Evolutionary conservation across 2,888 invertebrate genomes (phyloP).

Genomic region (Marronus borbonicus): DNA sequence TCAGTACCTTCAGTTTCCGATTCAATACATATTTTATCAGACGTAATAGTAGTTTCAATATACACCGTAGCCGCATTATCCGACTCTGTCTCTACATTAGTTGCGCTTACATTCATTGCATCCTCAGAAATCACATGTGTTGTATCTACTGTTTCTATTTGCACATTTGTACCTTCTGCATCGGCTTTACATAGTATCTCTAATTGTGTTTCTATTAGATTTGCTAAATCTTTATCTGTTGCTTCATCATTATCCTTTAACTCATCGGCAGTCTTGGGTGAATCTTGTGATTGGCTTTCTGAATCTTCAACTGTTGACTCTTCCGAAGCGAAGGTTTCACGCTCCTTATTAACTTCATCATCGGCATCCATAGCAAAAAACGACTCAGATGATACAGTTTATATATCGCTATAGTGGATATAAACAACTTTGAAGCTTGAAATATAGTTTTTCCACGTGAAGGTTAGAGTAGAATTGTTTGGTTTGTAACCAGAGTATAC

Average conservation of each 20-base stretch:
- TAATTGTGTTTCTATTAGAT: slow-evolving; percentile 21
- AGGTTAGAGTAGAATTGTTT: too few species aligned
- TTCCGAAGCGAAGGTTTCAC: not conserved
- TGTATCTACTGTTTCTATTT: not conserved
- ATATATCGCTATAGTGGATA: not conserved
- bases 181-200: slow-evolving; percentile 25
- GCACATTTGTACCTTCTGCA: not conserved
- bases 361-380: slow-evolving; percentile 12
- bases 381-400: not conserved
- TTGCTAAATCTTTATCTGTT: slow-evolving; percentile 29
- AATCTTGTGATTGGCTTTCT: not conserved
- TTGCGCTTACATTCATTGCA: not conserved
- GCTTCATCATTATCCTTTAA: not conserved
- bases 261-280: not conserved
- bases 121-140: not conserved
- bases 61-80: not conserved
- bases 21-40: not conserved
- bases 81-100: not conserved
- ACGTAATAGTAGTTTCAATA: not conserved
- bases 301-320: not conserved
- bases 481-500: too few species aligned
- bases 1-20: not conserved
- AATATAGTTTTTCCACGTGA: too few species aligned
- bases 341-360: not conserved
- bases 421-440: not conserved